Base-by-base conservation (phyloP, 2,797 vertebrate genomes). In the Amphiprion clarkii region DNA sequence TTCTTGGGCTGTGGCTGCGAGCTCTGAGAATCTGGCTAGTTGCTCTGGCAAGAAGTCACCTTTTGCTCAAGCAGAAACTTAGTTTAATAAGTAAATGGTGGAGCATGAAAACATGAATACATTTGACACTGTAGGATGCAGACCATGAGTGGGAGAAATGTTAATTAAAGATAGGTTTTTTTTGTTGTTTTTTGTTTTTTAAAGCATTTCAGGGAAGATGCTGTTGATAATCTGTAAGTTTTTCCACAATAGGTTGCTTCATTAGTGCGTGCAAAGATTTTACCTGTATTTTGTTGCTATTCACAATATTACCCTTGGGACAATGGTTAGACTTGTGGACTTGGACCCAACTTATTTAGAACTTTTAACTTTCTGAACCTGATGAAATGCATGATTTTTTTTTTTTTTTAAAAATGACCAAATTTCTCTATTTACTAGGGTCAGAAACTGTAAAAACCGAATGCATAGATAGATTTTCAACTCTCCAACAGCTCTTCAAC, bases 21-120 rank as follows among this genome's bases (percentile, higher is more conserved):
- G 68, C 75, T 86, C 78, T 69, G 71, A 74, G 40, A 55, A 48
- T 83, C 65, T 81, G 77, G 74, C 83, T 2, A 52, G 14, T 27
- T 21, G 44, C 42, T 76, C 27, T 85, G 72, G 71, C 66, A 67
- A 59, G 10, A 62, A 70, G 1, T 76, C 71, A 39, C 63, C 36
- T 67, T 68, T 71, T 73, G 65, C 74, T 65, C 39, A 68, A 36
- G 8, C 6, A 49, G 13, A 67, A 76, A 76, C 0, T 29, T 66
- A 31, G 63, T 72, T 72, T 8, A 65, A 21, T 8, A 54, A 60
- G 7, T 62, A 39, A 52, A 59, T 56, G 7, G 25, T 46, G 40
- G 19, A 31, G 39, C 21, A 12, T 33, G 19, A 56, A 52, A 55
- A 42, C 31, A 46, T 10, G 27, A 71, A 33, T 51, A 29, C 25